These are phyloP conservation scores for Trachymyrmex septentrionalis DNA, from an alignment of 1,140 invertebrate genomes.

Conservation along the genomic window DNA sequence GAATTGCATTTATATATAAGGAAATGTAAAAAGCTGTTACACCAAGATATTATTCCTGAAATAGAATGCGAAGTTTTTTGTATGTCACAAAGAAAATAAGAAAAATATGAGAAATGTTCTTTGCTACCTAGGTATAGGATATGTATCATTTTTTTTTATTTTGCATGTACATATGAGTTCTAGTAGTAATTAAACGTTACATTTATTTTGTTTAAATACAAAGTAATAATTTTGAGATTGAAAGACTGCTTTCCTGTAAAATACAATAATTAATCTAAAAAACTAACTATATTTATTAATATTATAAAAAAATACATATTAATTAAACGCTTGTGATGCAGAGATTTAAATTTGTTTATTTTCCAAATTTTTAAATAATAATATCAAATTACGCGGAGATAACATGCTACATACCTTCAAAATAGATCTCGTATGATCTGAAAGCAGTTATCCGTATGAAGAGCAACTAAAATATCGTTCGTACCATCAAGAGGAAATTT, in stretches of 20 bases:
- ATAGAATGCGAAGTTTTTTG: slow-evolving; percentile 30
- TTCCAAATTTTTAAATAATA: slow-evolving; percentile 15
- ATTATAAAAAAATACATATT: slow-evolving; percentile 16
- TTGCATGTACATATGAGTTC: background rate
- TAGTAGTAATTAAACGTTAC: background rate
- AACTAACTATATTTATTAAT: slow-evolving; percentile 7
- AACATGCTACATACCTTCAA: background rate
- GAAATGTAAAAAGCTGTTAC: slow-evolving; percentile 23
- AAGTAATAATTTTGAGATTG: background rate
- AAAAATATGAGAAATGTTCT: slow-evolving; percentile 30
- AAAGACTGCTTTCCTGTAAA: background rate
- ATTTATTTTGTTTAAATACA: no score
- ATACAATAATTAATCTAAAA: background rate
- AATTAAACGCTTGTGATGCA: background rate
- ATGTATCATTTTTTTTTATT: slow-evolving; percentile 2
- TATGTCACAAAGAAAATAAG: slow-evolving; percentile 23
- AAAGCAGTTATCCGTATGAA: slow-evolving; percentile 28
- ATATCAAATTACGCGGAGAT: background rate
- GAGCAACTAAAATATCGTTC: slow-evolving; percentile 44
- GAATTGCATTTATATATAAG: slow-evolving; percentile 18
- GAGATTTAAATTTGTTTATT: background rate
- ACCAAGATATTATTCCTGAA: slow-evolving; percentile 25
- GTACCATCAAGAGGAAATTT: slow-evolving; percentile 39
- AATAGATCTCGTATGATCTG: background rate
- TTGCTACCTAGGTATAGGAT: background rate